Base-by-base conservation (phyloP, 2,888 invertebrate species). In the Operophtera brumata region DNA sequence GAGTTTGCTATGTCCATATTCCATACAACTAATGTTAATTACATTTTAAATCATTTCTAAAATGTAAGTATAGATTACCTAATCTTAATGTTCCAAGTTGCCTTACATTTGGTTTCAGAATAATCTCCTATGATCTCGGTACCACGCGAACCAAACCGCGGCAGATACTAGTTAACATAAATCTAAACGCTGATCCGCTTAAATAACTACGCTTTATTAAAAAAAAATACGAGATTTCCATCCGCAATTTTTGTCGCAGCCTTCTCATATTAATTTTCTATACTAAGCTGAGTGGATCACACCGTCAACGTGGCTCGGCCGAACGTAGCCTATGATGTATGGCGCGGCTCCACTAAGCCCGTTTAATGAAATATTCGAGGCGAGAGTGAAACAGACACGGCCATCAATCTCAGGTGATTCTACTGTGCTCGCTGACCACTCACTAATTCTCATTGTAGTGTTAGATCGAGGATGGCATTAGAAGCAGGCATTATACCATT, bases 291-390 rank as follows among this genome's bases (percentile, higher is more conserved):
- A 78, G 81, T 80, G 86, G 86, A 85, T 86, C 81, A 82, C 70
- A 66, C 71, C 77, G 86, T 79, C 83, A 81, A 73, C 86, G 77
- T 73, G 78, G 80, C 77, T 80, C 71, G 70, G 74, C 75, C 74
- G 70, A 71, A 73, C 76, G 73, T 76, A 78, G 80, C 77, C 82
- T 83, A 84, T 88, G 88, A 88, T 86, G 78, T 87, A 88, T 86
- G 78, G 84, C 78, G 69, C 65, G 77, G 82, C 78, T 75, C 75
- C 75, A 73, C 78, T 72, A 74, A 78, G 80, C 80, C 78, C 79
- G 77, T 77, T 80, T 86, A 87, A 86, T 88, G 86, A 89, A 88
- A 88, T 87, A 88, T 88, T 82, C 80, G 79, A 70, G 70, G 78
- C 77, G 75, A 77, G 76, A 80, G 77, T 81, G 82, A 78, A 84